Percentiles rank a stretch among this genome's conserved stretches.
phyloP scores from a whole-genome alignment of 2,797 vertebrate species.

The Hipposideros larvatus region DNA sequence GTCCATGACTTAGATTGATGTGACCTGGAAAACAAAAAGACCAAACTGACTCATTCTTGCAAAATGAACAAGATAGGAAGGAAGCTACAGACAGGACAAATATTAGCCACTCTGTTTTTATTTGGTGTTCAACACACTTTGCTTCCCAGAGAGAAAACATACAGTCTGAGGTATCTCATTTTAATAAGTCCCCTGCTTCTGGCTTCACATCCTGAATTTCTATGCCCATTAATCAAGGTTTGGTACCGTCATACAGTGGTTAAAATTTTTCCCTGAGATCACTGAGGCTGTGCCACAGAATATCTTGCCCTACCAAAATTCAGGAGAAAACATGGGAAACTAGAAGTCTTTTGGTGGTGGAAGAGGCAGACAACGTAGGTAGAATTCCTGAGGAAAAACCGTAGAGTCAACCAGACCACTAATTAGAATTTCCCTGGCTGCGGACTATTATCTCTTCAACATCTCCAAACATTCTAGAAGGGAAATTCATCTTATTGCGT shows the following conservation, averaged over 20 bases:
- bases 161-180: not conserved
- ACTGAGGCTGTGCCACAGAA: not conserved
- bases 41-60: not conserved
- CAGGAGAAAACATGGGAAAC: not conserved
- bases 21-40: not conserved
- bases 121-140: conserved; percentile 17
- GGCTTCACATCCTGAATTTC: not conserved
- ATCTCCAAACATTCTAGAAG: not conserved
- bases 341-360: not conserved
- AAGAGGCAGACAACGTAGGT: not conserved
- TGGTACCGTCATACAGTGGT: not conserved
- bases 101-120: conserved; percentile 28
- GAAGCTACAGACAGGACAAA: not conserved
- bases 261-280: conserved; percentile 75
- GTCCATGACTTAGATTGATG: not conserved
- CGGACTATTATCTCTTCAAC: not conserved
- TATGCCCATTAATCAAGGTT: not conserved
- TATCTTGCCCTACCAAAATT: not conserved
- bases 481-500: not conserved
- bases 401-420: not conserved
- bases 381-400: conserved; percentile 71
- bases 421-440: not conserved
- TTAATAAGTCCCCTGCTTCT: not conserved
- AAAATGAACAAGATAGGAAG: not conserved
- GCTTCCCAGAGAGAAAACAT: conserved; percentile 16